These are phyloP conservation scores for Crotalus horridus DNA, from an alignment of 2,113 vertebrate species.

Conservation along the genomic window DNA sequence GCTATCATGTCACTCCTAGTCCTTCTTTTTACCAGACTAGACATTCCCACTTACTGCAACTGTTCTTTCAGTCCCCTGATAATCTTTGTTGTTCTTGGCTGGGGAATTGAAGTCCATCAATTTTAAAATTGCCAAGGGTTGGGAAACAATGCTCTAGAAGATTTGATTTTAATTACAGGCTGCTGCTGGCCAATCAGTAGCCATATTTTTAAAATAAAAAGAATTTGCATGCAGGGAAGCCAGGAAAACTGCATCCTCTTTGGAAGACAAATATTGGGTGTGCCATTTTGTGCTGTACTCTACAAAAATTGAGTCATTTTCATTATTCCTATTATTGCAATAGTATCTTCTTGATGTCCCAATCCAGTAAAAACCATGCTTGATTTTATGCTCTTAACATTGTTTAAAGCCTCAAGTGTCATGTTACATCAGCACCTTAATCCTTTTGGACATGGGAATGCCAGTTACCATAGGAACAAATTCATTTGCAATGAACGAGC, in stretches of 20 bases:
- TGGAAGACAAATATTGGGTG: not conserved
- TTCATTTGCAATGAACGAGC: constrained; percentile 24
- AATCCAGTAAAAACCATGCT: not conserved
- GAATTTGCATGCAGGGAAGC: not conserved
- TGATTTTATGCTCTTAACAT: not conserved
- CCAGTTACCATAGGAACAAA: constrained; percentile 5
- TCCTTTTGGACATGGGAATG: not conserved
- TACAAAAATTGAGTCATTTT: not conserved
- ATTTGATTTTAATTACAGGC: not conserved
- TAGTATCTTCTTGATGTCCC: not conserved
- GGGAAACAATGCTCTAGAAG: not conserved
- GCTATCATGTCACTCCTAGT: not conserved
- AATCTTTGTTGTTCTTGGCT: not conserved
- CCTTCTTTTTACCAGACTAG: not conserved
- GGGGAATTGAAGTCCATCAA: not conserved
- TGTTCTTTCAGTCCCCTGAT: not conserved
- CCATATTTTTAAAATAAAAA: not conserved
- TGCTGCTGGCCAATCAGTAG: not conserved
- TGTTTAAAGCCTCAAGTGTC: not conserved
- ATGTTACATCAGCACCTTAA: not conserved
- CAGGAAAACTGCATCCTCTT: not conserved
- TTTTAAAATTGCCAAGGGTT: not conserved
- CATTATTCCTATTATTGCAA: not conserved
- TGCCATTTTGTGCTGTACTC: not conserved
- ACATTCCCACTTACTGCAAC: not conserved